These are phyloP conservation scores for Stenoptilia bipunctidactyla DNA, from an alignment of 2,888 invertebrate species.

Conservation along the genomic window DNA sequence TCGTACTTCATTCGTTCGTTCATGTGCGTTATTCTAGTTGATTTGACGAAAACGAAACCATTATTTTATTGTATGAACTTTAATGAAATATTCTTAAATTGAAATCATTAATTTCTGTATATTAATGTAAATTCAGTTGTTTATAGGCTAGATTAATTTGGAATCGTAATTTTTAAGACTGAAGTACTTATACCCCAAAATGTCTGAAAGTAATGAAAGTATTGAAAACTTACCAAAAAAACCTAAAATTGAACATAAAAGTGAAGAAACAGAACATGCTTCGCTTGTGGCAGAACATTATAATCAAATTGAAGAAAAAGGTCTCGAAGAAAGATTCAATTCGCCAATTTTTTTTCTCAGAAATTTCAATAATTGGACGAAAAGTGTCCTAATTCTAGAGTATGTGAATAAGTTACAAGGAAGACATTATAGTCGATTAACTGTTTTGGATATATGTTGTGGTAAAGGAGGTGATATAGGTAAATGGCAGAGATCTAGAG, in stretches of 20 bases:
- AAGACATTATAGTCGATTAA: slow-evolving; percentile 76
- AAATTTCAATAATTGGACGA: slow-evolving; percentile 99
- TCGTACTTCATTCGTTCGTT: too few relatives aligned
- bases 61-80: too few relatives aligned
- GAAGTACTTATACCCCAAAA: too few relatives aligned
- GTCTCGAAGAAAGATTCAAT: slow-evolving; percentile 82
- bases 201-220: too few relatives aligned
- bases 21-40: too few relatives aligned
- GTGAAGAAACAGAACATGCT: slow-evolving; percentile 46
- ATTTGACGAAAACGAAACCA: too few relatives aligned
- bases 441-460: slow-evolving; percentile 94
- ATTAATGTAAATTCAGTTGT: too few relatives aligned
- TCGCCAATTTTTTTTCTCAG: slow-evolving; percentile 94
- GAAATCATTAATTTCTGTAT: too few relatives aligned
- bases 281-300: slow-evolving; percentile 92
- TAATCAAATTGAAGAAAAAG: slow-evolving; percentile 88
- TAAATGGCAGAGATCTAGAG: slow-evolving; percentile 92
- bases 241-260: slow-evolving; percentile 13
- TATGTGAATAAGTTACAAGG: slow-evolving; percentile 77
- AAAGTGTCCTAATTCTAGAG: slow-evolving; percentile 93
- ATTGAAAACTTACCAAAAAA: slow-evolving; percentile 12
- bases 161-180: too few relatives aligned
- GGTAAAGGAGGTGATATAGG: slow-evolving; percentile 98
- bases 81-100: too few relatives aligned
- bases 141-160: too few relatives aligned